Conservation (phyloP, 2,113 vertebrate species). For the Muntiacus reevesi region DNA sequence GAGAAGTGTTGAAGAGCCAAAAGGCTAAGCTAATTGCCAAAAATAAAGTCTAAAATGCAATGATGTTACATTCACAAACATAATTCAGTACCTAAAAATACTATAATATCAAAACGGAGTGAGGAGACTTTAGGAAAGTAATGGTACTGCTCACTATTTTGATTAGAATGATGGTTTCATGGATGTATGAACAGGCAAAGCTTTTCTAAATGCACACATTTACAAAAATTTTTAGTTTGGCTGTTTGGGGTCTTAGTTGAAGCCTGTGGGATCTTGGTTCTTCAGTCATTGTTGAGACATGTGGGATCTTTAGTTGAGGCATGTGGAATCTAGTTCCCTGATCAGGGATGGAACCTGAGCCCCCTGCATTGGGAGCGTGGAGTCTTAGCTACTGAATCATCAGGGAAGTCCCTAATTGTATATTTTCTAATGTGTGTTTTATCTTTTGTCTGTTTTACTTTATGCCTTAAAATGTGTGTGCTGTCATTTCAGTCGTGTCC, state of each 20-base stretch:
- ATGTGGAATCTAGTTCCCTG: neutral
- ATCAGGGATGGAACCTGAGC: neutral
- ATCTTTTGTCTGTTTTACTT: neutral
- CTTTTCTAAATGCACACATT: neutral
- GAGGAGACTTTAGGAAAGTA: neutral
- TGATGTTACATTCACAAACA: neutral
- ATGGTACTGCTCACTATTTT: neutral
- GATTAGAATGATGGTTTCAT: neutral
- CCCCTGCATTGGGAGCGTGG: neutral
- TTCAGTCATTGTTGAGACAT: neutral
- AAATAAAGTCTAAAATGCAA: neutral
- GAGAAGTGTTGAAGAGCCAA: neutral
- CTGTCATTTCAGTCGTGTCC: neutral
- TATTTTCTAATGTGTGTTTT: neutral
- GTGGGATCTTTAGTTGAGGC: neutral
- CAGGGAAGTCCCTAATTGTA: neutral
- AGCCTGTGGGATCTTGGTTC: neutral
- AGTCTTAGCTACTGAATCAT: neutral
- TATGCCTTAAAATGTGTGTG: neutral
- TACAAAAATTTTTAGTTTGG: neutral
- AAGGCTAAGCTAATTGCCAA: neutral
- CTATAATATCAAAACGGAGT: rapidly evolving
- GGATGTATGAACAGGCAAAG: neutral
- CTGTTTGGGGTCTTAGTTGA: neutral
- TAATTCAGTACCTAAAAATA: neutral